phyloP scores from a whole-genome alignment of 2,888 invertebrate genomes.

The Thera britannica region DNA sequence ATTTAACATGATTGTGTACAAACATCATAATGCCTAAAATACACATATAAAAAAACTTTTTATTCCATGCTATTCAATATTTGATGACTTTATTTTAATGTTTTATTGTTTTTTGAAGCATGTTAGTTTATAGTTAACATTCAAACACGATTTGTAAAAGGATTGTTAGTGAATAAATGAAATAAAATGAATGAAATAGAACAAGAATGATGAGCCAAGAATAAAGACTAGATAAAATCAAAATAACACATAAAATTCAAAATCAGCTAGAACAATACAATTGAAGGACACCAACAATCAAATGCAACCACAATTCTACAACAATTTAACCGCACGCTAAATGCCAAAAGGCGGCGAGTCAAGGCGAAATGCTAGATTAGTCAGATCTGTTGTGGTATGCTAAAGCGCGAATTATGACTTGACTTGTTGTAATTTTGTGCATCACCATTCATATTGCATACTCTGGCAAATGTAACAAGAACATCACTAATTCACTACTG shows the following conservation, averaged over 20 bases:
- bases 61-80: too few species aligned
- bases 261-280: conserved; percentile 12
- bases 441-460: background rate
- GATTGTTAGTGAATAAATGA: too few species aligned
- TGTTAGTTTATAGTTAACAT: too few species aligned
- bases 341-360: conserved; percentile 63
- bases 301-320: conserved; percentile 5
- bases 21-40: too few species aligned
- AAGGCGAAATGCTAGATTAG: conserved; percentile 46
- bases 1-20: too few species aligned
- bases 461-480: too few species aligned
- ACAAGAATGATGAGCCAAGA: background rate
- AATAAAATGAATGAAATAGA: too few species aligned
- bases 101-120: too few species aligned
- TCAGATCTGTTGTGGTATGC: background rate
- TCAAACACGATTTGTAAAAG: too few species aligned
- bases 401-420: background rate
- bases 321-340: conserved; percentile 42
- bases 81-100: too few species aligned
- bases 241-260: background rate
- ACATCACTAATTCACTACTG: too few species aligned
- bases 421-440: background rate
- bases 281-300: conserved; percentile 19
- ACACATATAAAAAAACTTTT: too few species aligned
- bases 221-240: background rate